These are phyloP conservation scores for Nasonia vitripennis DNA, from an alignment of 1,140 invertebrate genomes.

Conservation along the genomic window DNA sequence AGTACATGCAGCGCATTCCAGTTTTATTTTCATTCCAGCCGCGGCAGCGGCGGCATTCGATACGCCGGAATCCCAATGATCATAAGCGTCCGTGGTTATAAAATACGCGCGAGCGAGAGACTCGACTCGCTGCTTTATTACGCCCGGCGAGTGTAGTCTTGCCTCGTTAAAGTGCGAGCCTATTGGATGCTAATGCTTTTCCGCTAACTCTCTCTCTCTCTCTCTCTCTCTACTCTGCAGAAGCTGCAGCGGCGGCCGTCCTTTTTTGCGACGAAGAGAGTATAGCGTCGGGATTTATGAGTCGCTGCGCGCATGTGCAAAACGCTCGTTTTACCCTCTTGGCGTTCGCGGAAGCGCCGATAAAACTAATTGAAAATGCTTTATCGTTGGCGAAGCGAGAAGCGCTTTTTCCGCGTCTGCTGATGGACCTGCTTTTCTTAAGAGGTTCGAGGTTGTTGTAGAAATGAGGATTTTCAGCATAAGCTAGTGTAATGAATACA, in stretches of 20 bases:
- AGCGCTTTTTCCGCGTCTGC: too few relatives aligned
- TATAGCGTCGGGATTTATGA: neutral
- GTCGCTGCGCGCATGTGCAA: neutral
- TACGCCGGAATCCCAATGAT: neutral
- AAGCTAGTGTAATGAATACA: too few relatives aligned
- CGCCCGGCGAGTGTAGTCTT: neutral
- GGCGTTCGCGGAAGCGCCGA: neutral
- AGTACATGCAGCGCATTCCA: neutral
- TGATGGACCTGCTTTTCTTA: neutral
- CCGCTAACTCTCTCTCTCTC: constrained; percentile 3
- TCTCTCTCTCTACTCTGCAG: neutral
- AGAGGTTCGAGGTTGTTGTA: neutral
- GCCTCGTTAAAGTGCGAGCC: constrained; percentile 18
- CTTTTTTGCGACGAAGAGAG: neutral
- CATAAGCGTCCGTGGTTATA: neutral
- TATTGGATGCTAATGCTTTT: constrained; percentile 41
- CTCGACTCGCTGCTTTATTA: neutral
- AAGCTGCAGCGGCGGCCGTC: neutral
- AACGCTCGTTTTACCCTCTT: neutral
- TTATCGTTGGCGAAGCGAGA: neutral
- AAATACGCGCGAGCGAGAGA: neutral
- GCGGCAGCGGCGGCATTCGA: neutral
- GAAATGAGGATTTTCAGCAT: too few relatives aligned
- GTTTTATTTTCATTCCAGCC: neutral
- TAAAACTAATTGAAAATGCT: constrained; percentile 33